Conservation (phyloP, 2,888 invertebrate genomes). For the Nyleta sp. region DNA sequence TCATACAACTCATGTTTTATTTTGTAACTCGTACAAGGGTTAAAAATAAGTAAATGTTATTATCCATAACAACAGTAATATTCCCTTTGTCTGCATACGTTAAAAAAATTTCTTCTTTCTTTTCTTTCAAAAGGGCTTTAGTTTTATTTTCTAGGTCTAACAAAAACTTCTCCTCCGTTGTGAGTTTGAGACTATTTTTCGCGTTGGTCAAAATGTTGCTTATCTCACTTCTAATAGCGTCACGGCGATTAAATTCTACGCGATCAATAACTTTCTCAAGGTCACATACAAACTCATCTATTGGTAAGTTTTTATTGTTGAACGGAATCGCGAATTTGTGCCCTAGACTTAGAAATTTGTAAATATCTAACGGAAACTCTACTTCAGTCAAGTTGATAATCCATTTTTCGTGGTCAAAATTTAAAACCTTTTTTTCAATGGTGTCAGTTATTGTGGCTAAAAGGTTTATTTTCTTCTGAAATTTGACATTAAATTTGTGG, state of each 20-base stretch:
- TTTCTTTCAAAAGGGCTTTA: background rate
- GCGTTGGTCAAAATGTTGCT: background rate
- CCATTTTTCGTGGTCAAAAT: conserved; percentile 5
- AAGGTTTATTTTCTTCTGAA: background rate
- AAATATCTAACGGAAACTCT: conserved; percentile 1
- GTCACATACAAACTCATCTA: conserved; percentile 15
- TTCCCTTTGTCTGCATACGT: conserved; percentile 6
- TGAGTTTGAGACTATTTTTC: background rate
- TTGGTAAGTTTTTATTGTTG: conserved; percentile 9
- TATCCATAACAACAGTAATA: conserved; percentile 1
- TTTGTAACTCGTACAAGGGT: conserved; percentile 7
- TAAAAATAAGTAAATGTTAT: too few relatives aligned
- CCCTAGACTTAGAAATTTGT: conserved; percentile 16
- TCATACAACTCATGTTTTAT: background rate
- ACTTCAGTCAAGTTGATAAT: conserved; percentile 10
- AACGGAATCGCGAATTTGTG: conserved; percentile 8
- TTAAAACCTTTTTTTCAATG: background rate
- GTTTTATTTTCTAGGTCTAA: background rate
- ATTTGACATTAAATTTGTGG: background rate
- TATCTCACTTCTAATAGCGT: background rate
- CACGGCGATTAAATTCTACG: background rate
- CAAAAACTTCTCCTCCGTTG: background rate
- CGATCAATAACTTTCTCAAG: conserved; percentile 1
- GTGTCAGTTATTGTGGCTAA: background rate
- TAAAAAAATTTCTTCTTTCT: background rate